Evolutionary conservation across 2,888 invertebrate species (phyloP).

Genomic region (Athrips mouffetella): DNA sequence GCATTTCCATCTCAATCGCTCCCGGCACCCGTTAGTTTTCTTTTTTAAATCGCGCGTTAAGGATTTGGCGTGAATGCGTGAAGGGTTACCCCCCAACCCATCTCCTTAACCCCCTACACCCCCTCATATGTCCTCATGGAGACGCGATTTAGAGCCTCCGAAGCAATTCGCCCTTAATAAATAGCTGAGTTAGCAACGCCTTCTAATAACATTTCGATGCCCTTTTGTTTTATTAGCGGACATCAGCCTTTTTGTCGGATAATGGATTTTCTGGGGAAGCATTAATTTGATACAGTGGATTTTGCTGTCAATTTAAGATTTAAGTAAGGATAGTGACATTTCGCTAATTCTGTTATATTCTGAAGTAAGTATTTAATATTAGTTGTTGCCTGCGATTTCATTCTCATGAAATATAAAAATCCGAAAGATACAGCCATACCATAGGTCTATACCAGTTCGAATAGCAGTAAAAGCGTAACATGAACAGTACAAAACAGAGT

Average conservation of each 20-base stretch:
- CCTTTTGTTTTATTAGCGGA: constrained; percentile 24
- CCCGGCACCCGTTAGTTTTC: constrained; percentile 69
- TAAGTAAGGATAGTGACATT: too few relatives aligned
- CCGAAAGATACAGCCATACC: too few relatives aligned
- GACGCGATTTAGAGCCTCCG: constrained; percentile 43
- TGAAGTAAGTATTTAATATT: too few relatives aligned
- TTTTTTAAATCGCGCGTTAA: constrained; percentile 78
- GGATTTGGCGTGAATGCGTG: constrained; percentile 74
- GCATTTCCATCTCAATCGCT: constrained; percentile 73
- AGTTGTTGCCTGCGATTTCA: too few relatives aligned
- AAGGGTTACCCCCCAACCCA: constrained; percentile 60
- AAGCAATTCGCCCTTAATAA: constrained; percentile 48
- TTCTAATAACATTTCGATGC: constrained; percentile 37
- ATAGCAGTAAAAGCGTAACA: too few relatives aligned
- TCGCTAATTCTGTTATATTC: too few relatives aligned
- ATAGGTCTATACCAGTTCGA: too few relatives aligned
- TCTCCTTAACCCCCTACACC: constrained; percentile 36
- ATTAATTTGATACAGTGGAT: not conserved
- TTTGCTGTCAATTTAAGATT: not conserved
- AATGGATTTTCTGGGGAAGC: constrained; percentile 3
- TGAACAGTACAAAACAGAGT: too few relatives aligned
- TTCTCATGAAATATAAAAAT: too few relatives aligned
- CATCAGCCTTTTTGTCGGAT: constrained; percentile 6
- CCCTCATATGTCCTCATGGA: constrained; percentile 64
- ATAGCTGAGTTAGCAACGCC: constrained; percentile 37